A percentile compares a stretch with the other conserved stretches of the same genome.
These are phyloP conservation scores for Hemitrygon akajei DNA, from an alignment of 2,797 vertebrate species.

Conservation along the genomic window DNA sequence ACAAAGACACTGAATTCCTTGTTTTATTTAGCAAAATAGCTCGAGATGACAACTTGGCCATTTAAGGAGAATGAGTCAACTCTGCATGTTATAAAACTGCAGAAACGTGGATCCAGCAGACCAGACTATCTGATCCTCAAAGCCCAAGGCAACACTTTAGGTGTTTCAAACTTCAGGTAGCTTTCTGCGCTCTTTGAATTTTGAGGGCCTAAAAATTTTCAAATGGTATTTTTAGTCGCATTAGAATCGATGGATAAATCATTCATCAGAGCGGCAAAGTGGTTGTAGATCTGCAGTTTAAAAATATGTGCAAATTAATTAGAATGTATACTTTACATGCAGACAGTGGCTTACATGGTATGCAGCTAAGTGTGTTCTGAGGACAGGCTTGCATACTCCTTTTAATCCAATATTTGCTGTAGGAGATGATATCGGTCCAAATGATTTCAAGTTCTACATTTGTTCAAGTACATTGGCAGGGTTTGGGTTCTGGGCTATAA, in stretches of 20 bases:
- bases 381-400: not conserved
- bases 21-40: constrained; percentile 17
- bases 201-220: not conserved
- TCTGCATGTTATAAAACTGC: not conserved
- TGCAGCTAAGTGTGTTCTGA: not conserved
- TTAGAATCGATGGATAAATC: not conserved
- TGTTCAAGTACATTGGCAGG: not conserved
- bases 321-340: not conserved
- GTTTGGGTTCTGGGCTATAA: not conserved
- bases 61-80: constrained; percentile 7
- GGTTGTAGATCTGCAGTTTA: not conserved
- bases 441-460: not conserved
- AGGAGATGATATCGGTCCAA: not conserved
- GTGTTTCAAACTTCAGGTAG: no score
- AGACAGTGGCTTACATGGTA: not conserved
- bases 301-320: not conserved
- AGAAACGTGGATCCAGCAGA: not conserved
- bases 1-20: not conserved
- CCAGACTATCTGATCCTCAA: not conserved
- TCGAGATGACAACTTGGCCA: constrained; percentile 12
- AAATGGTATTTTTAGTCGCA: not conserved
- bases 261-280: no score
- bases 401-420: not conserved
- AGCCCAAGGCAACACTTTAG: not conserved
- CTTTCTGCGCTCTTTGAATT: not conserved